Conservation (phyloP, 2,797 vertebrate species). For the Ataeniobius toweri region DNA sequence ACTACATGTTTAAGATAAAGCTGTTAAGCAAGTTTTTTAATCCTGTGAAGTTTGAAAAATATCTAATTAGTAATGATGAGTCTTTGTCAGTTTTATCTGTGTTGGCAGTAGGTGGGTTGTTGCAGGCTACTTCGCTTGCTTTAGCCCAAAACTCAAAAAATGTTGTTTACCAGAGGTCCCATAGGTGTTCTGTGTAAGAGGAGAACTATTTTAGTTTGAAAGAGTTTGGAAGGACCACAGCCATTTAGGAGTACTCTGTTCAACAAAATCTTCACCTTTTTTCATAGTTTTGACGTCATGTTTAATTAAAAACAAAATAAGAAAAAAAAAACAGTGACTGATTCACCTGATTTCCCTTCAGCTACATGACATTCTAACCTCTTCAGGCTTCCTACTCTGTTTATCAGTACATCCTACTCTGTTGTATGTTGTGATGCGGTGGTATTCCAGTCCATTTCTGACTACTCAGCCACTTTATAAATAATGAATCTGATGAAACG, state of each 20-base stretch:
- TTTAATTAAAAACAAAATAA: background rate
- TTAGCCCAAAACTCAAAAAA: conserved; percentile 38
- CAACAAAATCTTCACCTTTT: background rate
- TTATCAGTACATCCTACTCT: background rate
- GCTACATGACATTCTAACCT: background rate
- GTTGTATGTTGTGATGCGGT: conserved; percentile 10
- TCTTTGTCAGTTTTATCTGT: conserved; percentile 60
- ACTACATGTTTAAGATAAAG: conserved; percentile 6
- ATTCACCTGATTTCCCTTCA: background rate
- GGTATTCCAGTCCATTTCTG: conserved; percentile 36
- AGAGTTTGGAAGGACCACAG: background rate
- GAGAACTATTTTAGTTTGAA: background rate
- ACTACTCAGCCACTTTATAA: conserved; percentile 47
- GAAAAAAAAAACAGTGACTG: background rate
- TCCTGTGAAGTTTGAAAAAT: conserved; percentile 52
- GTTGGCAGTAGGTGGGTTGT: conserved; percentile 59
- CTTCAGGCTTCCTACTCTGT: no score
- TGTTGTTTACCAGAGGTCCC: background rate
- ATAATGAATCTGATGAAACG: conserved; percentile 63
- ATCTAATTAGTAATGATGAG: conserved; percentile 67
- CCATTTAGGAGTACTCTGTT: background rate
- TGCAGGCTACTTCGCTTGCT: conserved; percentile 53
- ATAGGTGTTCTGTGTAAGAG: background rate
- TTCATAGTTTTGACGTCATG: background rate
- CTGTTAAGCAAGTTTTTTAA: conserved; percentile 52